Evolutionary conservation across 2,888 invertebrate genomes (phyloP).

Genomic region (Yponomeuta malinellus): DNA sequence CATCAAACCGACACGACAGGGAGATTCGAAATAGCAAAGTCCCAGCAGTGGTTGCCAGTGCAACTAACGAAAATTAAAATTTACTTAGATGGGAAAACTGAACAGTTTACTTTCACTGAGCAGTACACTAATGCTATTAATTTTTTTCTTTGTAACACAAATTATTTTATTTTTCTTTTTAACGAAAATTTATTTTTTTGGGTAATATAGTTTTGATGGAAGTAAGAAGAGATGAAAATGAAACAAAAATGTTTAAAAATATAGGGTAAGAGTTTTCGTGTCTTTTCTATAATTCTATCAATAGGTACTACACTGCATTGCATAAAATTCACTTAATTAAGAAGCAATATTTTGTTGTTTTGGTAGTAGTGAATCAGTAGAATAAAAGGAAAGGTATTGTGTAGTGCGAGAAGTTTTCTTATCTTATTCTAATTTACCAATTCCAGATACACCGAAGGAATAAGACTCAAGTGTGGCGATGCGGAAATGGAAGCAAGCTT

Average conservation of each 20-base stretch:
- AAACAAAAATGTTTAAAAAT: neutral
- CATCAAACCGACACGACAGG: too few species aligned
- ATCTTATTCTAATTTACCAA: neutral
- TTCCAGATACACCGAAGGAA: slow-evolving; percentile 90
- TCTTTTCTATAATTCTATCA: neutral
- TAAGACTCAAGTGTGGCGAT: slow-evolving; percentile 84
- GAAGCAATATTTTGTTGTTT: too few species aligned
- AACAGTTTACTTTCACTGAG: too few species aligned
- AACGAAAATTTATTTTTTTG: neutral
- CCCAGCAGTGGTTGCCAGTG: too few species aligned
- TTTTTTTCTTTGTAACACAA: neutral
- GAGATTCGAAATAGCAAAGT: too few species aligned
- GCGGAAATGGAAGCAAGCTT: slow-evolving; percentile 85
- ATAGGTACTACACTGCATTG: too few species aligned
- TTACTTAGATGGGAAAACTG: too few species aligned
- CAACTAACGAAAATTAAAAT: too few species aligned
- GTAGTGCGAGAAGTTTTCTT: neutral
- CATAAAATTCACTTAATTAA: too few species aligned
- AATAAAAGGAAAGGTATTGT: too few species aligned
- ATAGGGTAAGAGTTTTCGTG: neutral
- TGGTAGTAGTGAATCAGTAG: too few species aligned
- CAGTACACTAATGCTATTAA: too few species aligned
- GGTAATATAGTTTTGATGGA: neutral
- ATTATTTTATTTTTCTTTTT: neutral
- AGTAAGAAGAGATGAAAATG: neutral